Evolutionary conservation across 1,140 invertebrate species (phyloP), one percentile per base, ranked within the genome.

Genomic region (Drosophila grimshawi): DNA sequence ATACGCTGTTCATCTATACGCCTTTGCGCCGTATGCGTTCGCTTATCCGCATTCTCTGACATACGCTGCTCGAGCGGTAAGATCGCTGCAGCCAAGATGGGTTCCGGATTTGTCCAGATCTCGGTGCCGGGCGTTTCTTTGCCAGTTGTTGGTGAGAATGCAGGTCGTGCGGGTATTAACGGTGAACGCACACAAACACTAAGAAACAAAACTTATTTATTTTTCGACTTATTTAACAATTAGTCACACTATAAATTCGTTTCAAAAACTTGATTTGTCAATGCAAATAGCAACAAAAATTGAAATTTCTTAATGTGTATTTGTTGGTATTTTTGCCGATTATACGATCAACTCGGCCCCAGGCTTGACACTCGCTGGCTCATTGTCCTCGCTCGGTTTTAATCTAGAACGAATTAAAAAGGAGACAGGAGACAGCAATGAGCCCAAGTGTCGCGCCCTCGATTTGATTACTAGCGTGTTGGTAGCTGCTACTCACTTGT

Each of bases 121-220:
- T 96, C 95, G 3, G 94, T 93, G 2, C 83, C 78, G 1, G 93
- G 89, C 11, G 92, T 92, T 41, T 93, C 93, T 11, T 91, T 93
- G 53, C 89, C 92, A 27, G 82, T 86, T 37, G 92, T 93, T 35
- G 95, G 95, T 0, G 96, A 95, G 82, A 96, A 95, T 0, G 95
- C 94, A 5, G 96, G 95, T 30, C 95, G 93, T 5, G 96, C 95
- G 6, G 96, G 95, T 80, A 96, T 96, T 76, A 97, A 94, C 3
- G 96, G 96, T 2, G 96, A 97, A 69, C 96, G 94, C 67, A 95
- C 95, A 92, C 96, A 97, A 29, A 96, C 96, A 53, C 37, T 41
- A 61, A 75, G 33, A 82, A 89, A 88, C 77, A 80, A 77, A 69
- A 62, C 10, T 33, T 45, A 65, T 62, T 80, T 78, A 69, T 51